These are phyloP conservation scores for Parambassis ranga DNA, from an alignment of 2,797 vertebrate species.

Conservation along the genomic window DNA sequence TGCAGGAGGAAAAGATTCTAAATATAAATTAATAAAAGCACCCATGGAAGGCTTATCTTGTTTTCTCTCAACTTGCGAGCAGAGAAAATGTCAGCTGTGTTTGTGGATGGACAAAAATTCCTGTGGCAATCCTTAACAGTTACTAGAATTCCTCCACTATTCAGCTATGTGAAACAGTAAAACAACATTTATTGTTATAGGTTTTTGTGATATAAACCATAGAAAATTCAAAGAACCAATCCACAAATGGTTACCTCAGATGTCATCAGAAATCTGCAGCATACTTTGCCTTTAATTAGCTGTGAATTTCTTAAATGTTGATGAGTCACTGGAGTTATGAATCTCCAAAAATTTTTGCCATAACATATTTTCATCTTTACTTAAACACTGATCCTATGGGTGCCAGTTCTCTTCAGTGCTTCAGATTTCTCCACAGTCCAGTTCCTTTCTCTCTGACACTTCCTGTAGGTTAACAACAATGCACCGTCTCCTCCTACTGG, in stretches of 20 bases:
- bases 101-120: slow-evolving; percentile 16
- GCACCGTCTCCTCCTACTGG: slow-evolving; percentile 33
- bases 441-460: background rate
- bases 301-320: background rate
- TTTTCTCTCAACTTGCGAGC: background rate
- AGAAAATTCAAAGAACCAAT: background rate
- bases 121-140: slow-evolving; percentile 15
- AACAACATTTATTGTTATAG: background rate
- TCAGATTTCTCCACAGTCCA: background rate
- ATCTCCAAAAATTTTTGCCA: too few species aligned
- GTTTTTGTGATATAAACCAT: background rate
- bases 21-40: background rate
- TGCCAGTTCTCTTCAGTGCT: background rate
- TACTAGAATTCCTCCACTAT: slow-evolving; percentile 6
- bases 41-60: background rate
- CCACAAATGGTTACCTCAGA: background rate
- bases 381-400: background rate
- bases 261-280: background rate
- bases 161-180: background rate
- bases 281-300: too few species aligned
- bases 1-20: too few species aligned
- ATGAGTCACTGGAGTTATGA: background rate
- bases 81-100: slow-evolving; percentile 2
- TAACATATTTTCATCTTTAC: too few species aligned
- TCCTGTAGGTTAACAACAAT: background rate